Base-by-base conservation (phyloP, 2,888 invertebrate genomes). In the Drosophila subsilvestris region DNA sequence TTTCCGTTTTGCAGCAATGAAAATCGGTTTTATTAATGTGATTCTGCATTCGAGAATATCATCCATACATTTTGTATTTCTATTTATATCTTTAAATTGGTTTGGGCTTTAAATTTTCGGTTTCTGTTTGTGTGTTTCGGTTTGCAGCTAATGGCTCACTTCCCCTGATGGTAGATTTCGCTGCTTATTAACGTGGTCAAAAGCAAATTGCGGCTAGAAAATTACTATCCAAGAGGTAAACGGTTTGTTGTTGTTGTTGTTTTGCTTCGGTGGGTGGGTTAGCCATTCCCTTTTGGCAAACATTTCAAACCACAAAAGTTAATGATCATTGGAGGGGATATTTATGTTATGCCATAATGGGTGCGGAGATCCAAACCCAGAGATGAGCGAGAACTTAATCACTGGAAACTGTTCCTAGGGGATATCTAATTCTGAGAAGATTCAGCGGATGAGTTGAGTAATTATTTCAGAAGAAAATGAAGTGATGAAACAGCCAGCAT, bases 181-280 rank as follows among this genome's bases (percentile, higher is more conserved):
- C 29, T 74, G 80, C 86, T 68, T 77, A 70, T 88, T 88, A 83
- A 75, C 78, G 60, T 88, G 86, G 82, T 72, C 88, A 74, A 37
- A 14, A 72, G 77, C 56, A 69, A 80, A 79, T 81, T 81, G 85
- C 47, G 63, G 62, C 14, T 58, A 48, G 69, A 59, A 74, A 70
- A 70, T 70, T 63, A 51, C 32, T 56, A 22, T 50, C 43, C 50
- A 59, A 63, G 53, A 65, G 75, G 47, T 74, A 79, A 85, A 76
- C 71, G 82, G 49, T 77, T 69, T 60, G 68, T 74, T 55, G 58
- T 69, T 60, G 68, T 74, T 55, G 58, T 54, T 49, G 54, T 18
- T 43, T 59, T 47, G 47, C 14, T 45, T 43, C 59, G 55, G 50
- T 63, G 70, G 66, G 74, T 73, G 69, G 60, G 25, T 25, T 42